phyloP scores from a whole-genome alignment of 2,113 vertebrate species.

The Nettapus auritus region DNA sequence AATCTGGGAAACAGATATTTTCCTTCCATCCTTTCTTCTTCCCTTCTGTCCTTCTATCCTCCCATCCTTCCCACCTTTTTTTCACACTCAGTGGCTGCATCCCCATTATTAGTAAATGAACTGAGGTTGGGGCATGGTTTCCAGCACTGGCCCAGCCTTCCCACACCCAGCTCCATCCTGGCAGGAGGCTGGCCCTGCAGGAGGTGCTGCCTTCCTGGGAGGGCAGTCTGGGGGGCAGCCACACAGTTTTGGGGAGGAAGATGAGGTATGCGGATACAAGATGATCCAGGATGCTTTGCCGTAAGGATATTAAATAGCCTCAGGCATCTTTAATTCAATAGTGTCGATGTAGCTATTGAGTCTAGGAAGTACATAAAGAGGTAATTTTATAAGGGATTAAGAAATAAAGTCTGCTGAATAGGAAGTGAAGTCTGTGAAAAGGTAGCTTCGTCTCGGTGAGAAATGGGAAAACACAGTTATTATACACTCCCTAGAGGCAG shows the following conservation, averaged over 20 bases:
- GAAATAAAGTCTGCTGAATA: background rate
- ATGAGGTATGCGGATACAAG: background rate
- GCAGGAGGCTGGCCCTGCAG: background rate
- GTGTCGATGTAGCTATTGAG: background rate
- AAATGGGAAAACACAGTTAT: background rate
- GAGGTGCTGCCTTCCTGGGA: background rate
- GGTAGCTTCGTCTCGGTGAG: background rate
- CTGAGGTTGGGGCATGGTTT: background rate
- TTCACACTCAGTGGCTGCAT: background rate
- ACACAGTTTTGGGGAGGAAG: rapidly evolving
- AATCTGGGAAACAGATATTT: background rate
- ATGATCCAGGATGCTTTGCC: background rate
- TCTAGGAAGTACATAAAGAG: background rate
- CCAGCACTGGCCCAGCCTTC: background rate
- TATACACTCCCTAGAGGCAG: background rate
- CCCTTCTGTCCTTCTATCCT: too few relatives aligned
- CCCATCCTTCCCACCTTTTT: background rate
- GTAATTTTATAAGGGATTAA: background rate
- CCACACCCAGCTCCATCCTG: background rate
- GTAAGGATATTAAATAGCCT: background rate
- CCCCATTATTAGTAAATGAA: background rate
- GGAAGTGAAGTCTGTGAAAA: background rate
- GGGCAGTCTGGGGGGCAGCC: background rate
- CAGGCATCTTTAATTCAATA: background rate
- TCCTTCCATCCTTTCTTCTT: background rate